Base-by-base conservation (phyloP, 2,113 vertebrate genomes). In the Antigone vipio region DNA sequence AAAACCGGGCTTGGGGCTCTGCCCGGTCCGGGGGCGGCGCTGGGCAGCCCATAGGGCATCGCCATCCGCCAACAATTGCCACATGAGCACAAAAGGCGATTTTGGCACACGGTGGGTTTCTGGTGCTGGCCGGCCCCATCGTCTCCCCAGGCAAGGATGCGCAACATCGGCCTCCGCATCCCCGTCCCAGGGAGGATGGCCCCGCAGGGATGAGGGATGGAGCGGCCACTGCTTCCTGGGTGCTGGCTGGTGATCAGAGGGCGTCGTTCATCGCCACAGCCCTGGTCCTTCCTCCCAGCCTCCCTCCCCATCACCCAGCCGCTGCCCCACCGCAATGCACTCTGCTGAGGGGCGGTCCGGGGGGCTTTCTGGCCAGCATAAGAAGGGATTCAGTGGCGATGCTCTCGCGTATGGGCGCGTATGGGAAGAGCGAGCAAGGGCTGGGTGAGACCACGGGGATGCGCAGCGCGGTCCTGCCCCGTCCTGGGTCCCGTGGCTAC, bases 381-480 rank as follows among this genome's bases (percentile, higher is more conserved):
- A 69, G 58, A 24, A 23, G 29, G 0, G 91, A 29, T 71, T 32
- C 4, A 3, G 47, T 1, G 11, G 6, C 0, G 26, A 8, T 40
- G 55, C 3, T 76, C 47, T n/a, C 3, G 1, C 2, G 14, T 9
- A 32, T 1, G 5, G 42, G 22, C 20, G 29, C 3, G 11, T 4
- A 6, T 0, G 6, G 67, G 47, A 27, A 17, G 26, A 40, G 40
- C 1, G 1, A 63, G 29, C 0, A 2, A 58, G 42, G 62, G 55
- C 63, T n/a, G 68, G 26, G 29, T 0, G 21, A 18, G 32, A 17
- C 1, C 42, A 16, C 0, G 0, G 68, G 32, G 13, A 12, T 5
- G 71, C 2, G 35, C 16, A 32, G 63, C 42, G 3, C 9, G 6
- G 32, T n/a, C 35, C 45, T 40, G 56, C 12, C 66, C 49, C 59